Evolutionary conservation across 2,113 vertebrate species (phyloP), one percentile per base, ranked within the genome.

Genomic region (Phylloscopus trochilus): DNA sequence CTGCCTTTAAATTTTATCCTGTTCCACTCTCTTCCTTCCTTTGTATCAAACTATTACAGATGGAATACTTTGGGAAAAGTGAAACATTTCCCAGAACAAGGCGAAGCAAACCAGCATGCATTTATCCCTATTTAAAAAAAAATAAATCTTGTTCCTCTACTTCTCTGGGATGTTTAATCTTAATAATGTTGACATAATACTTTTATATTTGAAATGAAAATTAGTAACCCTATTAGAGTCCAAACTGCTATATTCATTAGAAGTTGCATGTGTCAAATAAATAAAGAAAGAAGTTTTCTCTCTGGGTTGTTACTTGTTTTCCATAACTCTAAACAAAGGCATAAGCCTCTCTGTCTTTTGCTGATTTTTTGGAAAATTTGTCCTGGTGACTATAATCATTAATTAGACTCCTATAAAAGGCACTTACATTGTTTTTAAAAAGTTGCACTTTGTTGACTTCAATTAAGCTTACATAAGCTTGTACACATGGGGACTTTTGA

Each of bases 391-490:
- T 92, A 28, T 56, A 66, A 75, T 90, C 31, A 83, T 83, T 94
- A 83, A 67, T 82, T 87, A 90, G n/a, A 70, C 20, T 92, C 17
- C 33, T 73, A 19, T 84, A 62, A 55, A 51, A 55, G 41, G 4
- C 51, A 31, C 19, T 70, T 94, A 79, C 41, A 62, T 62, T 73
- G 8, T 81, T 60, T 85, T 91, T 11, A 37, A 74, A 28, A 75
- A 84, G 79, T 90, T 93, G 23, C 31, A 53, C 53, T 95, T 70
- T 18, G 13, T 43, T 92, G 44, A 76, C 66, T 95, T 96, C 35
- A 94, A 59, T 95, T 95, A 97, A 74, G n/a, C 15, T 95, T 88
- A 79, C 24, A 76, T 63, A 93, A 75, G 37, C 62, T 62, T 64
- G 35, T 4, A 19, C 64, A 51, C 47, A 49, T 69, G 35, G 59